Percentiles rank a stretch among this genome's conserved stretches.
Evolutionary conservation across 2,113 vertebrate genomes (phyloP).

Genomic region (Melanotaenia duboulayi): DNA sequence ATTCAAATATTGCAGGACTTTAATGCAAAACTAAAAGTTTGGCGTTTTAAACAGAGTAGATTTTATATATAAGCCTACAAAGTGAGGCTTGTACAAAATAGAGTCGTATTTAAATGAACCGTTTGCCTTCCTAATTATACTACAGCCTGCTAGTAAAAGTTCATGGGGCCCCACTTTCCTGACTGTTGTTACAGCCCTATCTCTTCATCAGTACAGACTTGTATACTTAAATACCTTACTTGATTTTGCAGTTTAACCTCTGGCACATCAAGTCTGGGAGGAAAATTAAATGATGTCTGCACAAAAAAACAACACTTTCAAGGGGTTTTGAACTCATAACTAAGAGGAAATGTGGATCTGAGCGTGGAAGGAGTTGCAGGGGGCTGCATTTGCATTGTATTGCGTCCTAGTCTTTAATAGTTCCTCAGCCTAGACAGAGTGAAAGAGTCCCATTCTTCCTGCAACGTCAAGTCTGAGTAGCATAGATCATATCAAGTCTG

Average conservation of each 20-base stretch:
- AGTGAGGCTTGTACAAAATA: not conserved
- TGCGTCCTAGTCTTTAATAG: constrained; percentile 28
- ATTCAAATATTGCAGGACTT: no score
- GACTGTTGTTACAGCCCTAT: constrained; percentile 37
- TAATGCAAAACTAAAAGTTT: not conserved
- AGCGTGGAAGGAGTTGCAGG: constrained; percentile 1
- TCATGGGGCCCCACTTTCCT: constrained; percentile 18
- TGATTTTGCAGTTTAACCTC: constrained; percentile 42
- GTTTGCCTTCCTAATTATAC: constrained; percentile 42
- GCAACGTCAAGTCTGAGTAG: constrained; percentile 22
- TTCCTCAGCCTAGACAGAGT: constrained; percentile 27
- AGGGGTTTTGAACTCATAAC: constrained; percentile 44
- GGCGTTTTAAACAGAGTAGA: no score
- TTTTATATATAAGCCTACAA: not conserved
- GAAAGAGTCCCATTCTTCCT: constrained; percentile 38
- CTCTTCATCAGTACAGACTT: constrained; percentile 17
- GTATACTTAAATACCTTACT: constrained; percentile 15
- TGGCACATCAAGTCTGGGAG: constrained; percentile 33
- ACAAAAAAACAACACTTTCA: constrained; percentile 7
- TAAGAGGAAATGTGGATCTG: constrained; percentile 18
- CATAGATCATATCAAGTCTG: constrained; percentile 25
- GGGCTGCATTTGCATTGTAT: not conserved
- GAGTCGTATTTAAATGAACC: constrained; percentile 23
- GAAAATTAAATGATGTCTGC: constrained; percentile 64
- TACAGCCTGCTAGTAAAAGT: constrained; percentile 30